These are phyloP conservation scores for Philereme transversata DNA, from an alignment of 2,888 invertebrate species.

Conservation along the genomic window DNA sequence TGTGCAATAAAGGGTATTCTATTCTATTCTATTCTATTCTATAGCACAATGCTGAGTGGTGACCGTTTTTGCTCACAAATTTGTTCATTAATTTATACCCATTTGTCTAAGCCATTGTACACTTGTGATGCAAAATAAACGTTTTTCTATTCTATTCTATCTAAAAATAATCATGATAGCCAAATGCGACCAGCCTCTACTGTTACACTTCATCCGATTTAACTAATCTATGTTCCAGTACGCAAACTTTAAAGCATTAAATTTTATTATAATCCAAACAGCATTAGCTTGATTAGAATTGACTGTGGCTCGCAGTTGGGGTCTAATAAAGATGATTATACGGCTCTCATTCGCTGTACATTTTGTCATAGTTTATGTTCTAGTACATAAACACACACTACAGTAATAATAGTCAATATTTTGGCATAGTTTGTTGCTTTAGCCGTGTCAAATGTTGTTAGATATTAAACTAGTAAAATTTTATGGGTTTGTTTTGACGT, in stretches of 20 bases:
- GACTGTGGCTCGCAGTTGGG: constrained; percentile 33
- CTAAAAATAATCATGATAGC: constrained; percentile 12
- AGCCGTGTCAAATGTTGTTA: constrained; percentile 8
- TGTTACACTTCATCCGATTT: constrained; percentile 18
- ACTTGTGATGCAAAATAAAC: too few relatives aligned
- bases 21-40: too few relatives aligned
- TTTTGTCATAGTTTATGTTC: constrained; percentile 14
- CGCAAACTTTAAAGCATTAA: constrained; percentile 34
- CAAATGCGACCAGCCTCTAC: constrained; percentile 16
- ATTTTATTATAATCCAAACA: constrained; percentile 40
- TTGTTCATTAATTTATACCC: too few relatives aligned
- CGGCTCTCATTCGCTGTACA: constrained; percentile 26
- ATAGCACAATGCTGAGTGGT: too few relatives aligned
- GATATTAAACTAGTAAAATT: constrained; percentile 13
- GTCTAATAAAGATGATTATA: constrained; percentile 37
- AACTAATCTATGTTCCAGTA: constrained; percentile 26
- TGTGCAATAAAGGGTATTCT: too few relatives aligned
- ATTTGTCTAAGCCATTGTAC: too few relatives aligned
- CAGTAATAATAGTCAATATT: constrained; percentile 7
- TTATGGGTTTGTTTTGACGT: constrained; percentile 21
- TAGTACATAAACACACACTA: neutral
- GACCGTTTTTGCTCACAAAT: too few relatives aligned
- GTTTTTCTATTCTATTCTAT: too few relatives aligned
- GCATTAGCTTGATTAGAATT: constrained; percentile 39
- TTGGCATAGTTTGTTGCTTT: constrained; percentile 8